Evolutionary conservation across 1,140 invertebrate genomes (phyloP).

Genomic region (Hycleus cichorii): DNA sequence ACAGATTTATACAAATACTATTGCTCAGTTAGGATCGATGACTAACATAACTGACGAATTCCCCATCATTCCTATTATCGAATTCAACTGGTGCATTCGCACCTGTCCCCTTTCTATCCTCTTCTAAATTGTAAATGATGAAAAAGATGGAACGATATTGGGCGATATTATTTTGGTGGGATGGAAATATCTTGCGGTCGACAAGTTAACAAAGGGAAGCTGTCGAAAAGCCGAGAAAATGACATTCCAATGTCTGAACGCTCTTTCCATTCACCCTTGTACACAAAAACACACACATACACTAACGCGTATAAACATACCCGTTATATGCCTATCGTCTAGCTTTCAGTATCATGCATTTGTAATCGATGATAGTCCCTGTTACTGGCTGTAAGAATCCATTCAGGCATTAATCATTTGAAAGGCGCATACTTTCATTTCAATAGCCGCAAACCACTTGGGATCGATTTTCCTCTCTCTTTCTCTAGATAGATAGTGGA

Average conservation of each 20-base stretch:
- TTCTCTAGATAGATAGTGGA: no score
- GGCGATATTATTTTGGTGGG: constrained; percentile 12
- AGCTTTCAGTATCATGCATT: background rate
- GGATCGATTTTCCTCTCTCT: no score
- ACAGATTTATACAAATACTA: no score
- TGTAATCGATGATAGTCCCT: background rate
- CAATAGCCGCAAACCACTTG: background rate
- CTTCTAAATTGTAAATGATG: background rate
- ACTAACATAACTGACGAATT: background rate
- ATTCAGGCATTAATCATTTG: constrained; percentile 11
- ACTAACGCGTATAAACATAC: no score
- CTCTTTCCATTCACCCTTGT: constrained; percentile 4
- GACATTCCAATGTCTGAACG: constrained; percentile 25
- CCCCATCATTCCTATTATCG: background rate
- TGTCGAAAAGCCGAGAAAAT: constrained; percentile 22
- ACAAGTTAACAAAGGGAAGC: constrained; percentile 26
- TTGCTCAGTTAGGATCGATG: background rate
- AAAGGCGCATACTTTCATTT: constrained; percentile 10
- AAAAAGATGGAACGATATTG: background rate
- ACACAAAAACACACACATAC: background rate
- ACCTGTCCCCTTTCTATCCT: background rate
- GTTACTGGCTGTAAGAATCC: constrained; percentile 3
- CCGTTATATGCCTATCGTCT: background rate
- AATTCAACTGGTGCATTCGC: background rate
- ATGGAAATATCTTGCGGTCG: constrained; percentile 27